Conservation (phyloP, 2,797 vertebrate species). For the Oreonectes daqikongensis region DNA sequence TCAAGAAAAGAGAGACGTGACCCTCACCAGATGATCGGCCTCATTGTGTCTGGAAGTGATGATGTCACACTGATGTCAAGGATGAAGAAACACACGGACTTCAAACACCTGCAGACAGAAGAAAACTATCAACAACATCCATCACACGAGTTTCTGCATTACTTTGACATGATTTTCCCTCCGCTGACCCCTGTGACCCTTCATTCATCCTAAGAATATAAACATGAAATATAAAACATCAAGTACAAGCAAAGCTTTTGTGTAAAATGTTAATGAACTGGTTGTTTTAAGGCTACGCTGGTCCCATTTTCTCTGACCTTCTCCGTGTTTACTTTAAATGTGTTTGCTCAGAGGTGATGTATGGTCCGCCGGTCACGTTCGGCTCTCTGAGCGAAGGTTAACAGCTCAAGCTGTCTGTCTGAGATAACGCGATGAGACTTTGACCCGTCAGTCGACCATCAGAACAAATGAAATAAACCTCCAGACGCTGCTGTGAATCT, state of each 20-base stretch:
- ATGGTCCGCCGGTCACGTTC: background rate
- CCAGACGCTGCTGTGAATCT: too few relatives aligned
- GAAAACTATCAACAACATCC: too few relatives aligned
- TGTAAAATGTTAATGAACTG: too few relatives aligned
- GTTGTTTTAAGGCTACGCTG: too few relatives aligned
- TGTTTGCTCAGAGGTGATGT: background rate
- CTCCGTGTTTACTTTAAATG: background rate
- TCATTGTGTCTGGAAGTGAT: slow-evolving; percentile 78
- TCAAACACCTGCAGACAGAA: background rate
- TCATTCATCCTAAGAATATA: too few relatives aligned
- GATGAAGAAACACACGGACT: slow-evolving; percentile 18
- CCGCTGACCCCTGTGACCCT: too few relatives aligned
- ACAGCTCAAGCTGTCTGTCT: background rate
- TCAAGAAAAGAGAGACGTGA: slow-evolving; percentile 30
- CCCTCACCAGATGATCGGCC: slow-evolving; percentile 84
- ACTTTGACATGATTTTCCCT: too few relatives aligned
- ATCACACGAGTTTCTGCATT: too few relatives aligned
- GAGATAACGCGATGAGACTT: background rate
- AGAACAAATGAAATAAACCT: background rate
- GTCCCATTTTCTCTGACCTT: too few relatives aligned
- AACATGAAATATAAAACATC: too few relatives aligned
- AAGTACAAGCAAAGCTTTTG: too few relatives aligned
- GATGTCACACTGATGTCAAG: slow-evolving; percentile 76
- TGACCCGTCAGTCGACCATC: background rate
- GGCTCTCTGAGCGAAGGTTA: background rate